Evolutionary conservation across 2,797 vertebrate species (phyloP).

Genomic region (Nannoperca obscura): DNA sequence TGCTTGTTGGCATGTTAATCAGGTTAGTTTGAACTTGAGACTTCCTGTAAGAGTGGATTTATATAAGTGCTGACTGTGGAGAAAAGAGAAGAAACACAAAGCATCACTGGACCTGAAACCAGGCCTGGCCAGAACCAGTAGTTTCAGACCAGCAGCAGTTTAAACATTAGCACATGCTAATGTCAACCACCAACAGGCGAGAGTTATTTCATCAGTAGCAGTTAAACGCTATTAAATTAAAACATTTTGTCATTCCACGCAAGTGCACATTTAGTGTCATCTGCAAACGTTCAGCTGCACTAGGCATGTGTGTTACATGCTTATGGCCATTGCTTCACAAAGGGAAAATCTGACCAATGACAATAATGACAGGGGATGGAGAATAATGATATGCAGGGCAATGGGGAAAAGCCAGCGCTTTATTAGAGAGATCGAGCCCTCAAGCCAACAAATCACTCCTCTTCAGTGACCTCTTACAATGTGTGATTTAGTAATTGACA

Average conservation of each 20-base stretch:
- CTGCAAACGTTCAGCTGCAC: slow-evolving; percentile 16
- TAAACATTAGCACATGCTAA: background rate
- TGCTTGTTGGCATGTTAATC: slow-evolving; percentile 44
- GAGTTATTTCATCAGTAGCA: too few relatives aligned
- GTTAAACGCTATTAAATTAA: background rate
- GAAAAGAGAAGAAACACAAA: background rate
- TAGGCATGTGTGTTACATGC: background rate
- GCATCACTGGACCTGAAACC: background rate
- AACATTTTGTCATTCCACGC: background rate
- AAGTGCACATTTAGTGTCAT: slow-evolving; percentile 15
- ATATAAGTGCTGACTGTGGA: slow-evolving; percentile 13
- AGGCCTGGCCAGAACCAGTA: background rate
- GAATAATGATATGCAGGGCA: slow-evolving; percentile 6
- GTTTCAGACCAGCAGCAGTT: background rate
- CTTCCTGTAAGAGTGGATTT: slow-evolving; percentile 38
- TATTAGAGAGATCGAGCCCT: slow-evolving; percentile 42
- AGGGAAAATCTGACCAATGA: slow-evolving; percentile 14
- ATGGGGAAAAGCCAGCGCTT: slow-evolving; percentile 20
- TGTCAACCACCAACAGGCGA: background rate
- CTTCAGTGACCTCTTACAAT: slow-evolving; percentile 48
- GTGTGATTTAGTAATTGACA: slow-evolving; percentile 64
- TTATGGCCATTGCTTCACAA: slow-evolving; percentile 3
- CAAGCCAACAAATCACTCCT: slow-evolving; percentile 47
- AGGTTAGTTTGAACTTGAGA: slow-evolving; percentile 35
- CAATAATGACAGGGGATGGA: slow-evolving; percentile 4